Percentiles rank a stretch among this genome's conserved stretches.
These are phyloP conservation scores for Clarias laeviceps DNA, from an alignment of 2,797 vertebrate species.

Conservation along the genomic window DNA sequence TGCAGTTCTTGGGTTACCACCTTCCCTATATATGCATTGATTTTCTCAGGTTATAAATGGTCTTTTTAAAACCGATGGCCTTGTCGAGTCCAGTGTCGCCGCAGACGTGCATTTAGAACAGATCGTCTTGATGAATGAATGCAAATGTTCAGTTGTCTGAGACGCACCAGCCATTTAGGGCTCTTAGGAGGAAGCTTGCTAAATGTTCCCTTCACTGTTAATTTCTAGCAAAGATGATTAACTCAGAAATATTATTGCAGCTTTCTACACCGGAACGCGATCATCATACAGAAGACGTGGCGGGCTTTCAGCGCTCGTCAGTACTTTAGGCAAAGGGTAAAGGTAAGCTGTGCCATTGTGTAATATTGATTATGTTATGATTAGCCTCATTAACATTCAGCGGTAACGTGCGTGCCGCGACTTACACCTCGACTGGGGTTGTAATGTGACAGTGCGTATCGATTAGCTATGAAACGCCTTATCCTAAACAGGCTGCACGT, in stretches of 20 bases:
- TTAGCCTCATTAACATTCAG: constrained; percentile 78
- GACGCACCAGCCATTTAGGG: constrained; percentile 13
- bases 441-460: constrained; percentile 33
- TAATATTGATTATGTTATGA: constrained; percentile 78
- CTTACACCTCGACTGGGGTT: constrained; percentile 36
- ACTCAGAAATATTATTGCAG: constrained; percentile 69
- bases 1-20: constrained; percentile 78
- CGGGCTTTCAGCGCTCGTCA: constrained; percentile 83
- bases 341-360: constrained; percentile 79
- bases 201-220: constrained; percentile 33
- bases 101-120: constrained; percentile 78
- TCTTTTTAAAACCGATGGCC: constrained; percentile 82
- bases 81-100: constrained; percentile 69
- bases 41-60: constrained; percentile 83
- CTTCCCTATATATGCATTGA: constrained; percentile 77
- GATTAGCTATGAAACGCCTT: constrained; percentile 54
- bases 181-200: constrained; percentile 31
- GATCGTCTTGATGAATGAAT: constrained; percentile 74
- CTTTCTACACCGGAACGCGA: constrained; percentile 77
- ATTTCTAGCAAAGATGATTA: constrained; percentile 23
- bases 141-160: constrained; percentile 67
- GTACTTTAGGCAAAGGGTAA: constrained; percentile 78
- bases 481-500: constrained; percentile 34
- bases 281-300: constrained; percentile 90
- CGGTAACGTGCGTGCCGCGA: constrained; percentile 72